These are phyloP conservation scores for Sinonovacula constricta DNA, from an alignment of 1,140 invertebrate species.

Conservation along the genomic window DNA sequence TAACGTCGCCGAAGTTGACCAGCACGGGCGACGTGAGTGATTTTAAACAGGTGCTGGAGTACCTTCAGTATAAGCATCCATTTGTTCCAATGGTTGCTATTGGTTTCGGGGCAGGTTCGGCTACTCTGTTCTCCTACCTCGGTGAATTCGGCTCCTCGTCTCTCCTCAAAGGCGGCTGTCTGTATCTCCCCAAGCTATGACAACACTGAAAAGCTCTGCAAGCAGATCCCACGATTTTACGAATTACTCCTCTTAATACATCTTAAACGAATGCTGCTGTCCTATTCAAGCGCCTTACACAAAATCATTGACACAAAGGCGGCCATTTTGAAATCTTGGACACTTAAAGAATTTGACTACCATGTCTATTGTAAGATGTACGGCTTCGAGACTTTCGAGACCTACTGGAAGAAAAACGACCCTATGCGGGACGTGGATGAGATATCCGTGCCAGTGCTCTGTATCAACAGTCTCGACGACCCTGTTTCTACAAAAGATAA, in stretches of 20 bases:
- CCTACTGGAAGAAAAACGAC: constrained; percentile 72
- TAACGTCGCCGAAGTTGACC: constrained; percentile 67
- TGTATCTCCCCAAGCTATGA: constrained; percentile 29
- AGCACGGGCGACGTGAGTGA: constrained; percentile 61
- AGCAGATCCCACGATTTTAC: constrained; percentile 59
- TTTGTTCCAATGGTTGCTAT: constrained; percentile 43
- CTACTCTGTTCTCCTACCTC: constrained; percentile 58
- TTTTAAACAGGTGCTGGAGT: constrained; percentile 53
- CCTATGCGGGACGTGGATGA: constrained; percentile 75
- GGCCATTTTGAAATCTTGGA: constrained; percentile 56
- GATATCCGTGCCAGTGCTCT: constrained; percentile 73
- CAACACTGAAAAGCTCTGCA: constrained; percentile 28
- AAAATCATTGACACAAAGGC: constrained; percentile 59
- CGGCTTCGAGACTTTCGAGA: constrained; percentile 59
- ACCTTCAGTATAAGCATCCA: constrained; percentile 49
- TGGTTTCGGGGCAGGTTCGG: constrained; percentile 53
- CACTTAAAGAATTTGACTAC: constrained; percentile 59
- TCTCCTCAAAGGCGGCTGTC: constrained; percentile 4
- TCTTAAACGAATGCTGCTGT: constrained; percentile 60
- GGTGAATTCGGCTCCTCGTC: constrained; percentile 51
- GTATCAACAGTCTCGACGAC: constrained; percentile 72
- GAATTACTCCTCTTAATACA: constrained; percentile 60
- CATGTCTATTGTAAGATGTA: constrained; percentile 64
- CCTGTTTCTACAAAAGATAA: constrained; percentile 59
- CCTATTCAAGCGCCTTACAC: constrained; percentile 58